Conservation (phyloP, 2,113 vertebrate genomes). For the Ameiurus melas region DNA sequence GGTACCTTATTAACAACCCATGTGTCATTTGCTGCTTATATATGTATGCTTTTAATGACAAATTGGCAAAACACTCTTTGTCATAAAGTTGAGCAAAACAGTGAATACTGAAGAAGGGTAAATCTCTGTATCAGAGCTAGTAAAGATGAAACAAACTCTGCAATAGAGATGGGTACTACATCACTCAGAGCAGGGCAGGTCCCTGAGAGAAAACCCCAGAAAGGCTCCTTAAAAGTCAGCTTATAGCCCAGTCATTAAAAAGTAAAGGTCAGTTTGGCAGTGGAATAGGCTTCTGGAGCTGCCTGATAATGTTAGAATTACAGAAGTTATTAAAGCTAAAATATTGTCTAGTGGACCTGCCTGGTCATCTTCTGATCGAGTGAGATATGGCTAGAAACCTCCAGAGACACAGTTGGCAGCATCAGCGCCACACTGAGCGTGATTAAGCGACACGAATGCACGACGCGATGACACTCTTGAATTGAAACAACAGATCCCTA, state of each 20-base stretch:
- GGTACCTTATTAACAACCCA: background rate
- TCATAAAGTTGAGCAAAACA: conserved; percentile 10
- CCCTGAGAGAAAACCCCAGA: conserved; percentile 32
- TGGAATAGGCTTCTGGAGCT: conserved; percentile 59
- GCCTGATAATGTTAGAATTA: conserved; percentile 63
- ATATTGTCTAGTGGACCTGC: conserved; percentile 47
- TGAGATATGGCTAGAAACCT: conserved; percentile 43
- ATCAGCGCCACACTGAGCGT: background rate
- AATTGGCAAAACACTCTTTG: background rate
- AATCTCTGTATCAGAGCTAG: background rate
- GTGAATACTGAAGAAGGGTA: background rate
- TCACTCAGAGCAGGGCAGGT: conserved; percentile 1
- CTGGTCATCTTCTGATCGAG: conserved; percentile 39
- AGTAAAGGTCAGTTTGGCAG: conserved; percentile 60
- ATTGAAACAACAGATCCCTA: too few species aligned
- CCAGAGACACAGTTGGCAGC: conserved; percentile 46
- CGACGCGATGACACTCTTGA: too few species aligned
- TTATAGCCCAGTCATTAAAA: conserved; percentile 58
- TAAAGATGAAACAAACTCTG: conserved; percentile 11
- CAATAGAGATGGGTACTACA: conserved; percentile 15
- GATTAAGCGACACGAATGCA: too few species aligned
- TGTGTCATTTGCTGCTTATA: background rate
- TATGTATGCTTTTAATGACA: background rate
- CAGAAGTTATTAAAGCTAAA: conserved; percentile 60
- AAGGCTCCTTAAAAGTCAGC: conserved; percentile 55